These are phyloP conservation scores for Festucalex cinctus DNA, from an alignment of 2,113 vertebrate genomes.

Conservation along the genomic window DNA sequence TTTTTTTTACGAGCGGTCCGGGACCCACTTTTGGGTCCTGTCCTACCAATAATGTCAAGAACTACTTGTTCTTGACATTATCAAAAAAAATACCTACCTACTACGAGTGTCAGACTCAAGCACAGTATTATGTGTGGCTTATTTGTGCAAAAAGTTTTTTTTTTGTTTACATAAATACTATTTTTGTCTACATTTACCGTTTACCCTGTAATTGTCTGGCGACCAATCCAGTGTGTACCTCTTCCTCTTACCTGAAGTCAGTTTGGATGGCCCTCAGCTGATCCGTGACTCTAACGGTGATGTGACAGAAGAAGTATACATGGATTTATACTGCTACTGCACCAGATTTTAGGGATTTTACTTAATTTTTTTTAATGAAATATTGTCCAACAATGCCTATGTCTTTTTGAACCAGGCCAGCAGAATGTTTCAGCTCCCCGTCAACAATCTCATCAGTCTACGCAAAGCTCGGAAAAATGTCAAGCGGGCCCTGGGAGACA, in stretches of 20 bases:
- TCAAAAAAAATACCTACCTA: no score
- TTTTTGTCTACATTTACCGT: no score
- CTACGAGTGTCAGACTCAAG: no score
- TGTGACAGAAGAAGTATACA: background rate
- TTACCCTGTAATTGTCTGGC: no score
- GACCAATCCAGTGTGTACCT: background rate
- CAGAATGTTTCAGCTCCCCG: conserved; percentile 99
- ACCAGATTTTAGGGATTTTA: background rate
- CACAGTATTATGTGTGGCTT: no score
- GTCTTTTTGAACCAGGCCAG: conserved; percentile 68
- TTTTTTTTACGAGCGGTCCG: no score
- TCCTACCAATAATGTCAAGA: no score
- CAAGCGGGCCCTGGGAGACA: conserved; percentile 97
- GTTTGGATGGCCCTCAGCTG: background rate
- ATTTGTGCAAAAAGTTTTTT: no score
- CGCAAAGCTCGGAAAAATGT: conserved; percentile 99
- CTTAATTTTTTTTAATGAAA: background rate
- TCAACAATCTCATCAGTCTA: conserved; percentile 99
- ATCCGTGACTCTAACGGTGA: background rate
- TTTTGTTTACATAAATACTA: no score
- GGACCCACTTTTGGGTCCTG: no score
- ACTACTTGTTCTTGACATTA: no score
- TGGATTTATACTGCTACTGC: background rate
- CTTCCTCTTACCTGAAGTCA: background rate
- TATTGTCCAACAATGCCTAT: background rate